Evolutionary conservation across 30 jellyfish, hydroid and myxozoan species (phyloP), one percentile per base, ranked within the genome.

Genomic region (Aurelia coerulea): DNA sequence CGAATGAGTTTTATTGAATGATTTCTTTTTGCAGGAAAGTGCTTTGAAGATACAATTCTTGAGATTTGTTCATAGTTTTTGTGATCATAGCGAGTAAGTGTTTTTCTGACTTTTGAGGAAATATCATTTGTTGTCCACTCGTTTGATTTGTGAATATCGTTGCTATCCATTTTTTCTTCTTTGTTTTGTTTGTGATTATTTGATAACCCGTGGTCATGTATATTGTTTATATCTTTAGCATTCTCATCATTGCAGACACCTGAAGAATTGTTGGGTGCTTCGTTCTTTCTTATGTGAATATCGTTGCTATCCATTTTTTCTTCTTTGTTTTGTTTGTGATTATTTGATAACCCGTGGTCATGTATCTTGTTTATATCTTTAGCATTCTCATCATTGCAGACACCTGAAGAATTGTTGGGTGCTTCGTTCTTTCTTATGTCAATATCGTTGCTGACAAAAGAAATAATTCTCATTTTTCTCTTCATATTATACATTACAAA

Each of bases 41-140:
- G 97, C 99, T 18, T 74, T 95, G 90, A 95, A 95, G 73, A 84
- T 95, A 39, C 99, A 95, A 85, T 95, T 89, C 68, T 90, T 95
- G 53, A 81, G 99, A 53, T 95, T 95, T 77, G 84, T 95, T n/a
- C 99, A 95, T 96, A 95, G 99, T 72, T 89, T 95, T 58, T 84
- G 99, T 69, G 99, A 95, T 83, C 99, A 95, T 77, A 95, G 92
- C 92, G 97, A 95, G 99, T 95, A 81, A 89, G 97, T 88, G 5
- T 14, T 58, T 34, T 35, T 50, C 49, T 68, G 31, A 33, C 13
- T 51, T 18, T 65, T 9, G 12, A 1, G 0, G 14, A 16, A 34
- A 16, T 42, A 41, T 72, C 1, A 59, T 59, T 59, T 1, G 68
- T 5, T 4, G 68, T 19, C 19, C 10, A 4, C 32, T 2, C 8